Base-by-base conservation (phyloP, 2,113 vertebrate genomes). In the Leptosomus discolor region DNA sequence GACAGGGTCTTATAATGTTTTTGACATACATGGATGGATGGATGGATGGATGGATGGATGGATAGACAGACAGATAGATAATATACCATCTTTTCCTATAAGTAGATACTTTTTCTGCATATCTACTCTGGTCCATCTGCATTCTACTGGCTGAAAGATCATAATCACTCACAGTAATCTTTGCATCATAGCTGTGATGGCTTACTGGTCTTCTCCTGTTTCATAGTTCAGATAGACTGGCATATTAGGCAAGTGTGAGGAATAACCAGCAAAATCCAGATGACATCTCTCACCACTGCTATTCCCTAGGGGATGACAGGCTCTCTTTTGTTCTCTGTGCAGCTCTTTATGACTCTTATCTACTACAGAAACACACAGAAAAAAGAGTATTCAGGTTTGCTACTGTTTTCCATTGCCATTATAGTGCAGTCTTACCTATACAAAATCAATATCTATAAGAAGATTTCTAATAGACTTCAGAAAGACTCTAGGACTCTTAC, bases 61-160 rank as follows among this genome's bases (percentile, higher is more conserved):
- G n/a, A 53, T 29, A 53, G 8, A 60, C 64, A 15, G 34, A 56
- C 34, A 15, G 48, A 34, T 5, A 15, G 26, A 30, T 57, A 29
- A 41, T 76, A 16, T 53, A 39, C 39, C 19, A n/a, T 34, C 41
- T 80, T 85, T 79, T 73, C 39, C 50, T 80, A 26, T 36, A 82
- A 56, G 14, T 57, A 48, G 29, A 16, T 54, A 22, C 23, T 41
- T 86, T 76, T 58, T 45, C 39, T 87, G 79, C 90, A 50, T 89
- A 71, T 58, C 46, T 46, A 3, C 30, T 82, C 20, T 74, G 23
- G 34, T 91, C 43, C 18, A 20, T 89, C 83, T 97, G 71, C 36
- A 76, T 84, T 90, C 29, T 68, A 13, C 54, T 70, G 88, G 48
- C 63, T 78, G 27, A 88, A 63, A 88, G 88, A 68, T 92, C 69